phyloP scores from a whole-genome alignment of 2,797 vertebrate species.

The Cacajao melanocephalus region DNA sequence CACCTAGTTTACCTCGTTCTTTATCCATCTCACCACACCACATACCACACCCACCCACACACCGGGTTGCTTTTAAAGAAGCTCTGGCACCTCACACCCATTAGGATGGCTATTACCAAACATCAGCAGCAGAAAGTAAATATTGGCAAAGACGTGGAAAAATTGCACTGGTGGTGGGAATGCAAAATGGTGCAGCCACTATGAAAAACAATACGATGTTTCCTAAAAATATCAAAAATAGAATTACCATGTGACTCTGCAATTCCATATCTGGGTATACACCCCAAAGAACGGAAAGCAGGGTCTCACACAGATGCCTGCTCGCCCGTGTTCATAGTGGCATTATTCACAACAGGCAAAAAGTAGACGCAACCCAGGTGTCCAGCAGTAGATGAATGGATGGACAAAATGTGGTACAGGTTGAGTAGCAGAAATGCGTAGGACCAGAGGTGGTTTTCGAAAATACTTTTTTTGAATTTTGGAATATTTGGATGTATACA shows the following conservation, averaged over 20 bases:
- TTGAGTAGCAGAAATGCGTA: not conserved
- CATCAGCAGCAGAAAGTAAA: not conserved
- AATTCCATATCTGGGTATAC: not conserved
- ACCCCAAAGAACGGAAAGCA: not conserved
- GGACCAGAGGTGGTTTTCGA: not conserved
- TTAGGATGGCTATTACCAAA: not conserved
- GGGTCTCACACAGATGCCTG: not conserved
- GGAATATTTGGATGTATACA: not conserved
- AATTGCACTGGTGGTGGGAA: not conserved
- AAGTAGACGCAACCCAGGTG: not conserved
- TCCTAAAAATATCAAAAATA: not conserved
- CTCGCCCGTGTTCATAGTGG: not conserved
- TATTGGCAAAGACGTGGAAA: not conserved
- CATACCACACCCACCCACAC: fast-evolving
- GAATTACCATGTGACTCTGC: not conserved
- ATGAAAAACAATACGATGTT: not conserved
- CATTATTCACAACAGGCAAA: not conserved
- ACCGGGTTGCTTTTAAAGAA: not conserved
- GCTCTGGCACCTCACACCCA: not conserved
- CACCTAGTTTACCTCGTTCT: not conserved
- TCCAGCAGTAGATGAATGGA: not conserved
- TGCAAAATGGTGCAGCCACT: not conserved
- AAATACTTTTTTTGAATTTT: not conserved
- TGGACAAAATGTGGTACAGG: not conserved
- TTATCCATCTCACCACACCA: not conserved